These are phyloP conservation scores for Fopius arisanus DNA, from an alignment of 1,140 invertebrate genomes.

Conservation along the genomic window DNA sequence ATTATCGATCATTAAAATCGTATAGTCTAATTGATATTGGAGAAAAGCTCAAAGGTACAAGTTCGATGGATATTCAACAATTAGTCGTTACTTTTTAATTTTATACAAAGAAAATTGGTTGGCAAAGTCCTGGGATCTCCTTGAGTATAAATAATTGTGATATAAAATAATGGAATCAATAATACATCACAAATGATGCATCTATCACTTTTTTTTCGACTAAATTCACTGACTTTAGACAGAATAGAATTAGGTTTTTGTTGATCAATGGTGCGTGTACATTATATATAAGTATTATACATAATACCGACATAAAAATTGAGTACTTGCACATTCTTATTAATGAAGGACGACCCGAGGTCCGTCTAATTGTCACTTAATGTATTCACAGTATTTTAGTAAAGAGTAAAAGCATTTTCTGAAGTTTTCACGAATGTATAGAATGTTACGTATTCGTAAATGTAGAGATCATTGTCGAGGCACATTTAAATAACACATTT, in stretches of 20 bases:
- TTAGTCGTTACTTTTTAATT: neutral
- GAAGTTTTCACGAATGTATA: conserved; percentile 14
- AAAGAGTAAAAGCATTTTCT: neutral
- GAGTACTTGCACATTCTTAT: conserved; percentile 20
- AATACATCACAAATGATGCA: conserved; percentile 6
- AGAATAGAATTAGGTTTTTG: no score
- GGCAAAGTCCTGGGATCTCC: neutral
- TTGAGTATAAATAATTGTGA: neutral
- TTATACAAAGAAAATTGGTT: neutral
- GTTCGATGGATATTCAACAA: neutral
- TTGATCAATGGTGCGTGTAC: conserved; percentile 4
- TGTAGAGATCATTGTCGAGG: conserved; percentile 11
- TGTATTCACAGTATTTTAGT: conserved; percentile 27
- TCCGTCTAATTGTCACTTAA: neutral
- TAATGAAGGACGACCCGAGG: neutral
- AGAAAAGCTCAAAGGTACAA: no score
- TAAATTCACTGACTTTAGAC: neutral
- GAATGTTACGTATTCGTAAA: neutral
- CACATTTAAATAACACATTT: conserved; percentile 11
- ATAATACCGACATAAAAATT: neutral
- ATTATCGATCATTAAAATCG: neutral
- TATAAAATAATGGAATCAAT: neutral
- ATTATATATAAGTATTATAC: conserved; percentile 6
- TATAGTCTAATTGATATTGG: neutral
- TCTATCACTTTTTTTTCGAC: neutral